Evolutionary conservation across 1,140 invertebrate species (phyloP).

Genomic region (Apis cerana): DNA sequence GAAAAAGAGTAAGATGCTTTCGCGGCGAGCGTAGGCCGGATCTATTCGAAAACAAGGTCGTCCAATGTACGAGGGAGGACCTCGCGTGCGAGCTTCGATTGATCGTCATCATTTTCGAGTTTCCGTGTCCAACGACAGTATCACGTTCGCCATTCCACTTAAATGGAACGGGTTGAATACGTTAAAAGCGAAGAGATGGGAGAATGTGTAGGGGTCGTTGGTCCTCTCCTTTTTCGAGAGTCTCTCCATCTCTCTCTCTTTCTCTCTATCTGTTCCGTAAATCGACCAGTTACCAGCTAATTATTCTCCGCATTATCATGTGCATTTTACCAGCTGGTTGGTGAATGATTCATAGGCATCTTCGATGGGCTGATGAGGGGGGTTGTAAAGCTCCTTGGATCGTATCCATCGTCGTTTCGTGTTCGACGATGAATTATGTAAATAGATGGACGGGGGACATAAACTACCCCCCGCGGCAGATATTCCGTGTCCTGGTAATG

Average conservation of each 20-base stretch:
- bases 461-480: constrained; percentile 6
- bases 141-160: constrained; percentile 22
- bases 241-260: not conserved
- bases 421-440: constrained; percentile 42
- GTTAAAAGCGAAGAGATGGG: not conserved
- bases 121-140: constrained; percentile 37
- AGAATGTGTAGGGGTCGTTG: too few species aligned
- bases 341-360: constrained; percentile 43
- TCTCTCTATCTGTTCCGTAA: not conserved
- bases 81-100: constrained; percentile 29
- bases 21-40: not conserved
- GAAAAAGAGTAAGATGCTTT: not conserved
- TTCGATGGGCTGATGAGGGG: constrained; percentile 16
- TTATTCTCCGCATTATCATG: constrained; percentile 39
- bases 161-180: constrained; percentile 18
- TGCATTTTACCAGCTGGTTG: not conserved
- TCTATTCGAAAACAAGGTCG: not conserved
- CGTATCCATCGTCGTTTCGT: constrained; percentile 23
- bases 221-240: constrained; percentile 12
- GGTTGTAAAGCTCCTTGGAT: constrained; percentile 5
- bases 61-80: not conserved
- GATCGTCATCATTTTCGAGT: constrained; percentile 40
- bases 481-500: constrained; percentile 11
- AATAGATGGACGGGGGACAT: constrained; percentile 22
- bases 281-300: constrained; percentile 8